phyloP scores from a whole-genome alignment of 2,888 invertebrate species.

The Alviniconcha strummeri region DNA sequence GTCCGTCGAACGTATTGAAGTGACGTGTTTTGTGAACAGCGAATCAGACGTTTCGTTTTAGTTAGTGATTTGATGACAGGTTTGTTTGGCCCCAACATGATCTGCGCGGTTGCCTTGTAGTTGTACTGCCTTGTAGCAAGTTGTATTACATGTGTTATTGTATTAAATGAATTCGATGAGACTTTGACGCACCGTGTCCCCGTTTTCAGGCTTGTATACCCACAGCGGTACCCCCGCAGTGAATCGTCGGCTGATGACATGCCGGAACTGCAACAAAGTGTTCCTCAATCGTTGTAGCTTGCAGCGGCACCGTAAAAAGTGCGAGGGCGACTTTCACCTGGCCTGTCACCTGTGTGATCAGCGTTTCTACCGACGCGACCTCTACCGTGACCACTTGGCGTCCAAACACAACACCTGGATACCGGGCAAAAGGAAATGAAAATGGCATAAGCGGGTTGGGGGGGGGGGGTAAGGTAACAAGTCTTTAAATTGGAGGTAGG shows the following conservation, averaged over 20 bases:
- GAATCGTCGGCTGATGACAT: slow-evolving; percentile 7
- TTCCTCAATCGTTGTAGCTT: slow-evolving; percentile 34
- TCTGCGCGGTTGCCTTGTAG: no score
- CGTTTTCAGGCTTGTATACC: slow-evolving; percentile 9
- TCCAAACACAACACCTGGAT: slow-evolving; percentile 20
- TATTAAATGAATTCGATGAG: no score
- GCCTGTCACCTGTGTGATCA: slow-evolving; percentile 24
- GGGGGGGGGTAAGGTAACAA: neutral
- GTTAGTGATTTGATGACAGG: no score
- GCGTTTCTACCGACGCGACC: slow-evolving; percentile 26
- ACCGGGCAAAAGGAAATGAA: neutral
- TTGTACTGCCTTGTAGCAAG: no score
- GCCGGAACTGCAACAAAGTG: slow-evolving; percentile 34
- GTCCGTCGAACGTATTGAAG: no score
- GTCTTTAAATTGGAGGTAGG: neutral
- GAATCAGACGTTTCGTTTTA: no score
- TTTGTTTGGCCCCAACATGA: no score
- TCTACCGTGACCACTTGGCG: slow-evolving; percentile 14
- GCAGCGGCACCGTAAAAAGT: slow-evolving; percentile 38
- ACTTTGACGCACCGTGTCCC: neutral
- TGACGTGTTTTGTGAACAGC: no score
- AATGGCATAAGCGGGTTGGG: no score
- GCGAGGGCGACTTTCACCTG: slow-evolving; percentile 32
- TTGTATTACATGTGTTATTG: no score
- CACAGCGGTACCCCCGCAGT: neutral